Percentiles rank a stretch among this genome's conserved stretches.
These are phyloP conservation scores for Amblyopsis rosae DNA, from an alignment of 2,113 vertebrate genomes.

Conservation along the genomic window DNA sequence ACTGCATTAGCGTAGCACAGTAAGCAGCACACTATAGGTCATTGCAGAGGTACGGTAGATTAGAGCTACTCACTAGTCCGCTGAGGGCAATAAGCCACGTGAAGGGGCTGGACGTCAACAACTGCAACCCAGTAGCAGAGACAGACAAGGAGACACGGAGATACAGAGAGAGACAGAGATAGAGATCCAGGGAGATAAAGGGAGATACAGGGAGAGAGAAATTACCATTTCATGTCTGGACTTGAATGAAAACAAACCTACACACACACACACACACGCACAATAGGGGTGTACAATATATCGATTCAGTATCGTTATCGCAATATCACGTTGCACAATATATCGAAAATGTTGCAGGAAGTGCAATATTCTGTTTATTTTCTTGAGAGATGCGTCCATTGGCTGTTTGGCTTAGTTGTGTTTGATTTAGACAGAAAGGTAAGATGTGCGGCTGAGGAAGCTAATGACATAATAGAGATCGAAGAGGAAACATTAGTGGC, in stretches of 20 bases:
- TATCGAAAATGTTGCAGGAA: too few species aligned
- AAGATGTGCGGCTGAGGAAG: too few species aligned
- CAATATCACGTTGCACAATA: too few species aligned
- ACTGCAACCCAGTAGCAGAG: conserved; percentile 77
- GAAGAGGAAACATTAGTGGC: background rate
- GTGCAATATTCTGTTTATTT: too few species aligned
- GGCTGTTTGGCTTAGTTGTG: too few species aligned
- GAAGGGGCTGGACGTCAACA: conserved; percentile 90
- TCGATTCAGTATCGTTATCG: too few species aligned
- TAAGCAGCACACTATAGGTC: too few species aligned
- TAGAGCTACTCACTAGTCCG: conserved; percentile 88
- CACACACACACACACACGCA: background rate
- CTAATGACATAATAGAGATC: background rate
- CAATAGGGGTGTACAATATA: background rate
- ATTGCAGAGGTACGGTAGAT: background rate
- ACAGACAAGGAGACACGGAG: conserved; percentile 8
- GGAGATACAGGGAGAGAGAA: background rate
- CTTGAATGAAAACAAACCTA: background rate
- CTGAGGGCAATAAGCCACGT: conserved; percentile 95
- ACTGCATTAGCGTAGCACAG: too few species aligned
- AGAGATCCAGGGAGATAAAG: background rate
- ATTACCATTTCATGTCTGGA: background rate
- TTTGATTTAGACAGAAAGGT: too few species aligned
- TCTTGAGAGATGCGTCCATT: too few species aligned
- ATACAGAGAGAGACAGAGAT: background rate